These are phyloP conservation scores for Acanthornis magna DNA, from an alignment of 2,797 vertebrate genomes.

Conservation along the genomic window DNA sequence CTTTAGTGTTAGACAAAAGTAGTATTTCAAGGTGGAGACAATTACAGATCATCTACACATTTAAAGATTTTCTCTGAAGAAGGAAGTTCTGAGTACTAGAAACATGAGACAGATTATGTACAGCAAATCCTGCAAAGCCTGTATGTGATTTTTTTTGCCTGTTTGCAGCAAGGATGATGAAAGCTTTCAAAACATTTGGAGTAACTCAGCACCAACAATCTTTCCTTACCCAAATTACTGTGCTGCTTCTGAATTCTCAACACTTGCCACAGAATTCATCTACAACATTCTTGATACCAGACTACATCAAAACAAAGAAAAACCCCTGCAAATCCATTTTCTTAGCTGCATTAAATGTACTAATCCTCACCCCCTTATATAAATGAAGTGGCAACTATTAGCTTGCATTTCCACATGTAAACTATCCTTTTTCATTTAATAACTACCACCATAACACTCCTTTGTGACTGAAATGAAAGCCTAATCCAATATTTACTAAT, in stretches of 20 bases:
- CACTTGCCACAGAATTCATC: background rate
- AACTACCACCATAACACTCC: background rate
- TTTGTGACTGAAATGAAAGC: background rate
- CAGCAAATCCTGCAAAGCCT: background rate
- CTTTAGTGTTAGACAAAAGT: background rate
- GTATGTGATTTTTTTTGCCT: background rate
- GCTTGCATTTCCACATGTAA: background rate
- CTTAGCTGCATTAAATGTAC: background rate
- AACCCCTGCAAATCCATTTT: background rate
- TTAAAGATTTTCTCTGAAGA: background rate
- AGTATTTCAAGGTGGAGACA: background rate
- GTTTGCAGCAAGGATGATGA: conserved; percentile 19
- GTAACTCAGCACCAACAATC: conserved; percentile 41
- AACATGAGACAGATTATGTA: background rate
- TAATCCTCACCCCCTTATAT: background rate
- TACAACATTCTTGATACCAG: background rate
- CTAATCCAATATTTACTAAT: background rate
- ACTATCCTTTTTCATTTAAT: background rate
- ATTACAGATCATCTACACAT: background rate
- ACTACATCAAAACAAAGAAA: background rate
- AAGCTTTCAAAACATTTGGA: conserved; percentile 60
- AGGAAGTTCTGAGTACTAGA: background rate
- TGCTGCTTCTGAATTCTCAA: conserved; percentile 19
- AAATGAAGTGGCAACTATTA: background rate
- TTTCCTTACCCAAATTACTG: conserved; percentile 26